A percentile compares a stretch with the other conserved stretches of the same genome.
Conservation (phyloP, 2,113 vertebrate genomes). For the Elachura formosa region DNA sequence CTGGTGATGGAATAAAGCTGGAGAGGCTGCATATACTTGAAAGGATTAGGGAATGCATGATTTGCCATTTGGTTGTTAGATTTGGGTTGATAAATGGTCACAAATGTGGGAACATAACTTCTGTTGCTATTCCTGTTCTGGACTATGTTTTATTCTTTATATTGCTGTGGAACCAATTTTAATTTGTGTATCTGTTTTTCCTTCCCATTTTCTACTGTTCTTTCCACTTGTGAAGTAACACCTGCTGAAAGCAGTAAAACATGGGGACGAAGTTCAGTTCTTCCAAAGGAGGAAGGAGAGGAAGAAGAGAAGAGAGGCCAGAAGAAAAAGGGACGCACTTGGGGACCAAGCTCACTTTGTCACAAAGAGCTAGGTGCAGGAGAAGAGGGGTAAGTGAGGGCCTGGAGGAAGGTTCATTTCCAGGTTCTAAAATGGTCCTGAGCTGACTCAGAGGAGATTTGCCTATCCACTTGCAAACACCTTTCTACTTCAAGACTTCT, state of each 20-base stretch:
- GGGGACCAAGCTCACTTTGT: slow-evolving; percentile 76
- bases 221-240: slow-evolving; percentile 75
- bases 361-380: slow-evolving; percentile 79
- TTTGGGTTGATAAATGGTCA: background rate
- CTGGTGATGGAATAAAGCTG: background rate
- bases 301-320: slow-evolving; percentile 87
- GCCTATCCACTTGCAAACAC: background rate
- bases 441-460: background rate
- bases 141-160: background rate
- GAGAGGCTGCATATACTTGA: background rate
- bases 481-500: background rate
- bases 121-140: background rate
- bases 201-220: background rate
- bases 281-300: slow-evolving; percentile 82
- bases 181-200: background rate
- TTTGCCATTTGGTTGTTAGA: background rate
- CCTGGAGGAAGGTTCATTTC: background rate
- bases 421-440: background rate
- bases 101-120: background rate
- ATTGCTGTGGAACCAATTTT: background rate
- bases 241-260: slow-evolving; percentile 82
- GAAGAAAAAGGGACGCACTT: slow-evolving; percentile 86
- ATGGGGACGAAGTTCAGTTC: slow-evolving; percentile 77
- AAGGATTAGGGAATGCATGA: background rate
- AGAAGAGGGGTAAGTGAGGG: slow-evolving; percentile 80